Percentiles rank a stretch among this genome's conserved stretches.
phyloP scores from a whole-genome alignment of 1,140 invertebrate genomes.

The Monochamus saltuarius region DNA sequence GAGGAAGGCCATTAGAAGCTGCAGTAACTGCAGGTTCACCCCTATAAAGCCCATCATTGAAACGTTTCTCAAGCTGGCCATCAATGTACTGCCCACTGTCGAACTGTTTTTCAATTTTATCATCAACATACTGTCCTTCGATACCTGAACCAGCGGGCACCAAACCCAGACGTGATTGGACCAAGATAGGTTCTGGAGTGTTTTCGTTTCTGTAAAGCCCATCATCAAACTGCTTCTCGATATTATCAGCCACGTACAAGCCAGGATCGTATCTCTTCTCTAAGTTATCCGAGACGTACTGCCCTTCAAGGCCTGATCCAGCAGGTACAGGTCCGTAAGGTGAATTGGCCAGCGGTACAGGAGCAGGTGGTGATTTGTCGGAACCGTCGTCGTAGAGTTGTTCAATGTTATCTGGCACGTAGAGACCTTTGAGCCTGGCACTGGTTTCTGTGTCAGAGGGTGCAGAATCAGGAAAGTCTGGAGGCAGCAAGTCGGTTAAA shows the following conservation, averaged over 20 bases:
- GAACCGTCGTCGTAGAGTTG: conserved; percentile 47
- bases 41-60: conserved; percentile 42
- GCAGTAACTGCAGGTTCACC: background rate
- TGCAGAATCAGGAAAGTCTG: too few relatives aligned
- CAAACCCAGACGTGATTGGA: conserved; percentile 34
- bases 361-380: conserved; percentile 37
- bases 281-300: conserved; percentile 36
- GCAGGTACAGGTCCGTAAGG: conserved; percentile 39
- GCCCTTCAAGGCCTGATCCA: conserved; percentile 41
- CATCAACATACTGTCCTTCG: conserved; percentile 41
- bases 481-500: too few relatives aligned
- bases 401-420: conserved; percentile 43
- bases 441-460: background rate
- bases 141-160: conserved; percentile 39
- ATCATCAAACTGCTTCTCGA: conserved; percentile 41
- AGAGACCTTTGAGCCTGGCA: conserved; percentile 42
- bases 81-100: too few relatives aligned
- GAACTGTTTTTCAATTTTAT: conserved; percentile 4
- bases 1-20: too few relatives aligned
- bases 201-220: conserved; percentile 39
- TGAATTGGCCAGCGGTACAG: conserved; percentile 35
- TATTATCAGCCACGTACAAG: background rate
- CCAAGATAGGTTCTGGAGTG: conserved; percentile 31
- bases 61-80: conserved; percentile 35
- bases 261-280: too few relatives aligned